Evolutionary conservation across 2,888 invertebrate species (phyloP), one percentile per base, ranked within the genome.

Genomic region (Eupithecia insigniata): DNA sequence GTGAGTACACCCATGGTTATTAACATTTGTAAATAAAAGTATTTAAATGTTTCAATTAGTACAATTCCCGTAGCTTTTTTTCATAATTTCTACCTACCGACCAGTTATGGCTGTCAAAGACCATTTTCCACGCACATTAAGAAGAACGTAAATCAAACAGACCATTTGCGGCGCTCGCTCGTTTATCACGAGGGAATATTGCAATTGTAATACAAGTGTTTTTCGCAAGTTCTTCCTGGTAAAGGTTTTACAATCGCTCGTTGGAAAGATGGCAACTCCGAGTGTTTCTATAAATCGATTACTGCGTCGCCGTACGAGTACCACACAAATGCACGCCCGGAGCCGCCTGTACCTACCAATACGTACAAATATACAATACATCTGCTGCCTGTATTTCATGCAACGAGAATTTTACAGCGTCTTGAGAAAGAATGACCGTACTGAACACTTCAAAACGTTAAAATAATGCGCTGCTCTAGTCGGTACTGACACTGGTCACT

Each of bases 261-360:
- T 32, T n/a, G 32, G 61, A n/a, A 12, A 10, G 61, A n/a, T 6
- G 18, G 36, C 36, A 0, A 14, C 36, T 36, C 36, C 65, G 36
- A 66, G 70, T 46, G 66, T 66, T 70, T 60, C 70, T 70, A 32
- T 32, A 60, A 58, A 66, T 70, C 39, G 39, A 39, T 39, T 16
- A 16, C 39, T 16, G 39, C 39, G 14, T 39, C 39, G 39, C 39
- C 36, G 34, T 30, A 5, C 30, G 30, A 34, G 34, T 34, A 8
- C 34, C 34, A 34, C 34, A 8, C 32, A 4, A 2, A 7, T 32
- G 5, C 34, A 5, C 34, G 34, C 34, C 7, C 34, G 7, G 34
- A 5, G 34, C 34, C 34, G 34, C 34, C 7, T 8, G 1, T 12
- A 12, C 10, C 10, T 8, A 12, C 34, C 1, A 8, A 12, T 2